A percentile compares a stretch with the other conserved stretches of the same genome.
Conservation (phyloP, 2,797 vertebrate species). For the Cyprinella venusta region DNA sequence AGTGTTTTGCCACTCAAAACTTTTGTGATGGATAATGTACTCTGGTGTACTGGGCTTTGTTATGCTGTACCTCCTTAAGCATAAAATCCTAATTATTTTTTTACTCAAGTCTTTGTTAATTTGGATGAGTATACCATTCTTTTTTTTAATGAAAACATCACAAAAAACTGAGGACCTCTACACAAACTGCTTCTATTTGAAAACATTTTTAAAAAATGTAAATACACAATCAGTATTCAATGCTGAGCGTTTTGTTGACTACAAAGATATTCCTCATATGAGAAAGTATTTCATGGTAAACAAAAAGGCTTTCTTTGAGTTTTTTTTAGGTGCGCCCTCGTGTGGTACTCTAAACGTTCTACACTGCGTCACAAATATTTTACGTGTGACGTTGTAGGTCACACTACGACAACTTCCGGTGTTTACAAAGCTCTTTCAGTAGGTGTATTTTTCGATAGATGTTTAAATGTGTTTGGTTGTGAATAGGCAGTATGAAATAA, state of each 20-base stretch:
- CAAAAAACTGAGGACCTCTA: no score
- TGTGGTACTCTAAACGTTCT: constrained; percentile 44
- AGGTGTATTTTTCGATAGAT: neutral
- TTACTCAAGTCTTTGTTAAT: neutral
- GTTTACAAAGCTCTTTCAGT: constrained; percentile 13
- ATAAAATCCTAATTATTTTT: constrained; percentile 2
- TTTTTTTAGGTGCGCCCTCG: constrained; percentile 51
- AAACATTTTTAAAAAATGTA: neutral
- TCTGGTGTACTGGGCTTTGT: neutral
- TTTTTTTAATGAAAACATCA: neutral
- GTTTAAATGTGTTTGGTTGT: neutral
- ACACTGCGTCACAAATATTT: neutral
- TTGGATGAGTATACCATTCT: neutral
- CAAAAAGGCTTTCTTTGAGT: neutral
- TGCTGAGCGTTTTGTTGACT: neutral
- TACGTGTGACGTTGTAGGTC: constrained; percentile 42
- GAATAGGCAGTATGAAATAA: neutral
- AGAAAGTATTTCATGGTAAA: neutral
- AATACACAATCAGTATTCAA: neutral
- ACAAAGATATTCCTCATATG: neutral
- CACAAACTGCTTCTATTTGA: no score
- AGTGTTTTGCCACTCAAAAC: neutral
- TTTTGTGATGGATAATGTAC: neutral
- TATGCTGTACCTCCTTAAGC: neutral
- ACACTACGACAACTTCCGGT: constrained; percentile 38